phyloP scores from a whole-genome alignment of 1,140 invertebrate genomes.

The Neuroterus valhalla region DNA sequence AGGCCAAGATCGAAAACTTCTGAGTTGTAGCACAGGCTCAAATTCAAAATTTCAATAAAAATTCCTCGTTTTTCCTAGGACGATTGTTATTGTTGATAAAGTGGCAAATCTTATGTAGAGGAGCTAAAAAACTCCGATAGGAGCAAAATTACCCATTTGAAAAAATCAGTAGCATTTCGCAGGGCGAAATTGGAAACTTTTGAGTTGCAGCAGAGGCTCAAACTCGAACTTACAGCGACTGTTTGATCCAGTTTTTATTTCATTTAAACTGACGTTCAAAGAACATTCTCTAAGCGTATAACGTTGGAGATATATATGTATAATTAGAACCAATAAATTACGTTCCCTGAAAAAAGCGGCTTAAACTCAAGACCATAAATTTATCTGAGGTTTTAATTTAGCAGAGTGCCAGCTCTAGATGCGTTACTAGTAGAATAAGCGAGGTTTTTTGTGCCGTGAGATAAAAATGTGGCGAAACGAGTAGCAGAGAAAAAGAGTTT shows the following conservation, averaged over 20 bases:
- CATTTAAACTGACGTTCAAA: not conserved
- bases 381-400: constrained; percentile 28
- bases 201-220: too few relatives aligned
- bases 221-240: too few relatives aligned
- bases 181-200: not conserved
- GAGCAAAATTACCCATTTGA: not conserved
- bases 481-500: not conserved
- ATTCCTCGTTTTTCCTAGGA: too few relatives aligned
- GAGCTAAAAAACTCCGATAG: not conserved
- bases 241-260: not conserved
- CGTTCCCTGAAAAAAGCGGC: constrained; percentile 1
- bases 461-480: constrained; percentile 26
- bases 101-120: too few relatives aligned
- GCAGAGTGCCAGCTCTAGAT: constrained; percentile 16
- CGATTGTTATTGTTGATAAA: too few relatives aligned
- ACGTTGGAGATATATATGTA: not conserved
- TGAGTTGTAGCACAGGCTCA: too few relatives aligned
- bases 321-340: constrained; percentile 30
- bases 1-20: too few relatives aligned
- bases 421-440: constrained; percentile 14
- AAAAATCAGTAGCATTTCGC: not conserved
- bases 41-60: too few relatives aligned
- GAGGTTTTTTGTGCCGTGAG: constrained; percentile 14
- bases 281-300: not conserved
- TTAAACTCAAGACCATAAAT: constrained; percentile 19